Evolutionary conservation across 2,888 invertebrate genomes (phyloP), one percentile per base, ranked within the genome.

Genomic region (Tetragonula carbonaria): DNA sequence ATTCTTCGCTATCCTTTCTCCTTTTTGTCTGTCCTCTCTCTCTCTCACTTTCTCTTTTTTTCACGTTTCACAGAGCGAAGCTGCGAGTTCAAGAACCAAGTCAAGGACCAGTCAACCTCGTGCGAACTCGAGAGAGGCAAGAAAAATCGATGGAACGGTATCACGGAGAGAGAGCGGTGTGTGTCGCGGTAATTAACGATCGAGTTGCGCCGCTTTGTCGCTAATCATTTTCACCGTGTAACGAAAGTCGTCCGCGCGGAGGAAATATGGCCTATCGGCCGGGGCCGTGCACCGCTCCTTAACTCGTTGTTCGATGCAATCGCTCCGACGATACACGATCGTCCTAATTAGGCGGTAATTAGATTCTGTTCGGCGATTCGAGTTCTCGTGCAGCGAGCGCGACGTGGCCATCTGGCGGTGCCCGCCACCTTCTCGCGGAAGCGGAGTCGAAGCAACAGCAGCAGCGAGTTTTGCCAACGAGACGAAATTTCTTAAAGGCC

Each of bases 311-410:
- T 90, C 90, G 90, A 88, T 89, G 88, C 88, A 91, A 92, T 92
- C 91, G 87, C 89, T 65, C 74, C 80, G 78, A 88, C 90, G 91
- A 90, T 92, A 92, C 90, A 92, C 89, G 91, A 92, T 92, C 91
- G 90, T 91, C 87, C 92, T 91, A 92, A 92, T 92, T 92, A 92
- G 92, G 67, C 86, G 85, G 88, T 90, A 90, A 90, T 90, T 90
- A 90, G 89, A 90, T 90, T 88, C 89, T 85, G 88, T 84, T 85
- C 83, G 84, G 88, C 82, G 87, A 89, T 89, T 74, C 82, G 81
- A 88, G 57, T 23, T 78, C 62, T 81, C 78, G 74, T 74, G 74
- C 63, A 74, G 53, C 65, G 74, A 65, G 23, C 65, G 74, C 51
- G 51, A 33, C 63, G 53, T 63, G 28, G 62, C 72, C 18, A 45